These are phyloP conservation scores for Seriola aureovittata DNA, from an alignment of 2,113 vertebrate species.

Conservation along the genomic window DNA sequence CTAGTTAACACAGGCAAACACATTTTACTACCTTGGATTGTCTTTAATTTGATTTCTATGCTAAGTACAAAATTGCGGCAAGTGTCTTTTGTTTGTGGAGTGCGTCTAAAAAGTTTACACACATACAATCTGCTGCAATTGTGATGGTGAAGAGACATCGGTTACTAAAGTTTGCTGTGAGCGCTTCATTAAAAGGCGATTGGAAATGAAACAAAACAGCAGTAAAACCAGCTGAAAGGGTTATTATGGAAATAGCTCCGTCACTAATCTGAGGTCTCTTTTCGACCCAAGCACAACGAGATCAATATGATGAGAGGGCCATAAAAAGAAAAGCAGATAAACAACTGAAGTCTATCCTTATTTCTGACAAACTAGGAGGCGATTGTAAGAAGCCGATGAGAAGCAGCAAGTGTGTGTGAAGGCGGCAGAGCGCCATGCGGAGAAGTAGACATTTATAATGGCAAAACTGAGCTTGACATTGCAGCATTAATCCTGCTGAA, in stretches of 20 bases:
- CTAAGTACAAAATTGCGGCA: constrained; percentile 68
- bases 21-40: constrained; percentile 65
- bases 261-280: constrained; percentile 25
- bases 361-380: background rate
- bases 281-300: constrained; percentile 4
- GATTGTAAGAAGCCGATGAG: background rate
- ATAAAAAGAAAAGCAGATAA: constrained; percentile 11
- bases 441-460: background rate
- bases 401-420: background rate
- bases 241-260: constrained; percentile 49
- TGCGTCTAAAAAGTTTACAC: constrained; percentile 32
- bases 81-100: constrained; percentile 46
- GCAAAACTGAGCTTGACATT: background rate
- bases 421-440: background rate
- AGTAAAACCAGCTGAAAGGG: constrained; percentile 25
- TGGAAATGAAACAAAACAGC: constrained; percentile 49
- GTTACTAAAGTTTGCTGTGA: constrained; percentile 36
- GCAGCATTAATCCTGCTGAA: constrained; percentile 12
- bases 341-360: background rate
- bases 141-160: constrained; percentile 10
- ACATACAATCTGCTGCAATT: constrained; percentile 2
- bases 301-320: constrained; percentile 14
- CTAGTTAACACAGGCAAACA: constrained; percentile 71
- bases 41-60: constrained; percentile 77
- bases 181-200: constrained; percentile 50